Conservation (phyloP, 2,797 vertebrate species). For the Enoplosus armatus region DNA sequence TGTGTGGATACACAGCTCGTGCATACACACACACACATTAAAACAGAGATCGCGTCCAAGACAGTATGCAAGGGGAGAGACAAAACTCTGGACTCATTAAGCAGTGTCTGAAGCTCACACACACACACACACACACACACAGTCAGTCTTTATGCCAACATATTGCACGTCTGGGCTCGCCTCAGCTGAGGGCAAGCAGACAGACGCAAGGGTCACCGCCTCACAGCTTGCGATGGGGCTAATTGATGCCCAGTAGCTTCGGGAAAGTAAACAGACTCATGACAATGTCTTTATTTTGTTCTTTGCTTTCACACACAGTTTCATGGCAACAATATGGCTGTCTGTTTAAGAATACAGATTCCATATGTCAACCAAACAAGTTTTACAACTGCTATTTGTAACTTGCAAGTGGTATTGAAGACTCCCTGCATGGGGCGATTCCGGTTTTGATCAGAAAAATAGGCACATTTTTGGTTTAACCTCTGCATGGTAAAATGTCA, state of each 20-base stretch:
- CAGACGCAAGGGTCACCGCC: slow-evolving; percentile 65
- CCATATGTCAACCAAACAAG: not conserved
- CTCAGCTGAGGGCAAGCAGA: slow-evolving; percentile 55
- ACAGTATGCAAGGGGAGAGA: slow-evolving; percentile 6
- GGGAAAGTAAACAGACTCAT: slow-evolving; percentile 50
- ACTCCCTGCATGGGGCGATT: not conserved
- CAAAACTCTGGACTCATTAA: not conserved
- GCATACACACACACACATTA: not conserved
- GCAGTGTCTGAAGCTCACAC: slow-evolving; percentile 16
- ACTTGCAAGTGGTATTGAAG: too few relatives aligned
- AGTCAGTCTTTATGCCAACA: slow-evolving; percentile 54
- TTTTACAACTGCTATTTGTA: not conserved
- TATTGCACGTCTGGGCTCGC: slow-evolving; percentile 66
- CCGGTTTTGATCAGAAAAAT: not conserved
- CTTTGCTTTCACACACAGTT: slow-evolving; percentile 12
- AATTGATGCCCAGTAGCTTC: slow-evolving; percentile 70
- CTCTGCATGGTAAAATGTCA: not conserved
- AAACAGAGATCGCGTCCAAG: not conserved
- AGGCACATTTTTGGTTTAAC: not conserved
- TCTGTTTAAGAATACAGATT: not conserved
- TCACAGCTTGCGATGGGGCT: slow-evolving; percentile 70
- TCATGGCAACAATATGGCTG: not conserved
- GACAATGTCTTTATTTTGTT: slow-evolving; percentile 61
- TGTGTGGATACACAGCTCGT: not conserved
- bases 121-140: slow-evolving; percentile 31